Percentiles rank a stretch among this genome's conserved stretches.
phyloP scores from a whole-genome alignment of 2,113 vertebrate species.

The Crotalus horridus region DNA sequence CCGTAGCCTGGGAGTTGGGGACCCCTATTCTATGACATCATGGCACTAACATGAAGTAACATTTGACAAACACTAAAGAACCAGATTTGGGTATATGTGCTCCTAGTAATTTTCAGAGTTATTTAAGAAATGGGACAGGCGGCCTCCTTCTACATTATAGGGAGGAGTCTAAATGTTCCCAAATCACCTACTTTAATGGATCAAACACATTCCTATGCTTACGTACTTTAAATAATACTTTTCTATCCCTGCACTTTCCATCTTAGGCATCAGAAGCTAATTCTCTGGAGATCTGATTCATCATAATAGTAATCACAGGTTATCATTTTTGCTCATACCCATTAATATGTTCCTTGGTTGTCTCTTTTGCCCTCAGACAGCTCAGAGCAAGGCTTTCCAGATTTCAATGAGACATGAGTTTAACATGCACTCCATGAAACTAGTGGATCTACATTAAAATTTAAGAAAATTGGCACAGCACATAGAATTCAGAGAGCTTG shows the following conservation, averaged over 20 bases:
- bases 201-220: background rate
- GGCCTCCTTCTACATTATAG: too few species aligned
- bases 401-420: background rate
- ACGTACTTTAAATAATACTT: background rate
- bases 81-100: background rate
- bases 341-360: background rate
- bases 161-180: background rate
- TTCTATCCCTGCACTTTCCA: background rate
- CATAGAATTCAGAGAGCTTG: background rate
- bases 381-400: background rate
- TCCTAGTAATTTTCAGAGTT: background rate
- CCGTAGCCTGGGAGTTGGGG: background rate
- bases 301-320: background rate
- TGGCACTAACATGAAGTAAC: background rate
- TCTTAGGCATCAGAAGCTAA: background rate
- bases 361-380: background rate
- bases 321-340: background rate
- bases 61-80: background rate
- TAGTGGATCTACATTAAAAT: background rate
- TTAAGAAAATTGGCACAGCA: background rate
- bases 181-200: background rate
- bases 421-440: background rate
- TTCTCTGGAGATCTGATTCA: background rate
- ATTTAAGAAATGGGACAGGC: background rate
- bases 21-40: background rate